These are phyloP conservation scores for Aromia moschata DNA, from an alignment of 2,888 invertebrate species.

Conservation along the genomic window DNA sequence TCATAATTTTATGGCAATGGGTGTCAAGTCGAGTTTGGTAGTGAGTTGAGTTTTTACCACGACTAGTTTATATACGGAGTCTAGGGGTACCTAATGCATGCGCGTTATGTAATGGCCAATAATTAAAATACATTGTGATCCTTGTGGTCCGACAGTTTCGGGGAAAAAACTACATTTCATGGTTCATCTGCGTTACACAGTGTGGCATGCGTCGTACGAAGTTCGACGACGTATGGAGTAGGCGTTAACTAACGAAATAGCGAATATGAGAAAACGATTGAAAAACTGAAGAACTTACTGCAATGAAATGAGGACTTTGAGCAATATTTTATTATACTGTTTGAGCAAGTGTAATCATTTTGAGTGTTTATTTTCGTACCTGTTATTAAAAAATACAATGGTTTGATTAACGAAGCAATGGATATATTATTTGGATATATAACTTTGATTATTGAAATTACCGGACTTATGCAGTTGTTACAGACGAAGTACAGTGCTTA, in stretches of 20 bases:
- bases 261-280: not conserved
- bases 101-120: not conserved
- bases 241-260: not conserved
- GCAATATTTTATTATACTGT: not conserved
- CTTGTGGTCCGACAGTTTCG: not conserved
- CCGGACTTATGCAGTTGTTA: too few relatives aligned
- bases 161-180: not conserved
- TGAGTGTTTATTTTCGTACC: not conserved
- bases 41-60: not conserved
- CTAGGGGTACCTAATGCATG: not conserved
- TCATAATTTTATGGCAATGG: not conserved
- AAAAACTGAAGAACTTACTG: not conserved
- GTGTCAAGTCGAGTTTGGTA: not conserved
- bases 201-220: not conserved
- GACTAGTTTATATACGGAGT: not conserved
- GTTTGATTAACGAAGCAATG: not conserved
- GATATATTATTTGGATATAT: too few relatives aligned
- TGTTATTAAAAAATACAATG: not conserved
- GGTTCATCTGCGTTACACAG: not conserved
- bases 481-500: too few relatives aligned
- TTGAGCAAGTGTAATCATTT: not conserved
- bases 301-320: not conserved
- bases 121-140: not conserved
- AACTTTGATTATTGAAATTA: too few relatives aligned
- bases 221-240: too few relatives aligned